These are phyloP conservation scores for Drosophila ananassae DNA, from an alignment of 1,140 invertebrate genomes.

Conservation along the genomic window DNA sequence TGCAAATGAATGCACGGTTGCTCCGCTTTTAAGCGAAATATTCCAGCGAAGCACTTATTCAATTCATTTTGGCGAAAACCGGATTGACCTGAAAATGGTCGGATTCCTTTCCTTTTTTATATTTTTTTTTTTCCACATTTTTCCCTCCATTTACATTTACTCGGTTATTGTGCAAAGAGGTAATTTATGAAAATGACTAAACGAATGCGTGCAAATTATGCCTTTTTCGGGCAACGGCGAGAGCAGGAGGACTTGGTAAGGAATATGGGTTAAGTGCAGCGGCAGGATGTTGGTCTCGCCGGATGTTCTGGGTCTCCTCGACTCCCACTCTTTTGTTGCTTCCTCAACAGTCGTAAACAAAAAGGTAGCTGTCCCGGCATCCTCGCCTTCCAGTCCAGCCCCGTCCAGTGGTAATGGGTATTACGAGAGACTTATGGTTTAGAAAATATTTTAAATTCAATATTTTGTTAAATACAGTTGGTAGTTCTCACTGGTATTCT, in stretches of 20 bases:
- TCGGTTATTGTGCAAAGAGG: conserved; percentile 41
- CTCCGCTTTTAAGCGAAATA: conserved; percentile 9
- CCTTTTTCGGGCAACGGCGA: conserved; percentile 43
- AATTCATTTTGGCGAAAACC: conserved; percentile 56
- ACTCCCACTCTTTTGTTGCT: conserved; percentile 3
- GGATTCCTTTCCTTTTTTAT: no score
- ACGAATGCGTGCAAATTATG: conserved; percentile 80
- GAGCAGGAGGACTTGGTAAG: neutral
- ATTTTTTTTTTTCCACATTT: neutral
- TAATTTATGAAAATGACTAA: conserved; percentile 81
- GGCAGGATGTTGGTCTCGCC: conserved; percentile 60
- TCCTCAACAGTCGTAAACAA: conserved; percentile 68
- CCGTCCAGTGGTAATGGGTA: conserved; percentile 9
- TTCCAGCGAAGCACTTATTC: conserved; percentile 54
- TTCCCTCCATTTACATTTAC: neutral
- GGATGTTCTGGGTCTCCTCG: conserved; percentile 23
- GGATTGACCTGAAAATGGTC: conserved; percentile 35
- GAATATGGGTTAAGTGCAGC: conserved; percentile 79
- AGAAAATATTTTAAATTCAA: no score
- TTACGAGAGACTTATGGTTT: neutral
- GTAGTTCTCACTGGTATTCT: no score
- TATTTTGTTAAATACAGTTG: no score
- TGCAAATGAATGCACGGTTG: conserved; percentile 7
- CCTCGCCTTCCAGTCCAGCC: conserved; percentile 25
- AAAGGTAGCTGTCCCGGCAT: conserved; percentile 50